Conservation (phyloP, 1,140 invertebrate genomes). For the Lysiphlebus fabarum region DNA sequence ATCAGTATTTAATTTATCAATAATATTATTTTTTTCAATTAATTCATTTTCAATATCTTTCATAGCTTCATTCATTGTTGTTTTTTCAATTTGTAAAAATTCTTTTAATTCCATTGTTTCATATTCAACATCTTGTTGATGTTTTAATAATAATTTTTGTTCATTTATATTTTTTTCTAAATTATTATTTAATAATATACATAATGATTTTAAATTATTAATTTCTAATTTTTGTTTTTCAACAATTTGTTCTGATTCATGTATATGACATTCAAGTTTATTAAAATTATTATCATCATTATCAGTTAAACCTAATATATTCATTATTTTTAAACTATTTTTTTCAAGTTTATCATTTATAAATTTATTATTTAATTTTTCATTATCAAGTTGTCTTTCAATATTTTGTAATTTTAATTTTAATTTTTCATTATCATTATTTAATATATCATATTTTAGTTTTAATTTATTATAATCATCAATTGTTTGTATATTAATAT, state of each 20-base stretch:
- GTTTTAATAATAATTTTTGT: constrained; percentile 65
- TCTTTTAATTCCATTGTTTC: constrained; percentile 73
- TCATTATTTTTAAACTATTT: constrained; percentile 68
- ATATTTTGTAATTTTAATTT: constrained; percentile 42
- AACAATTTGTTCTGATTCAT: constrained; percentile 70
- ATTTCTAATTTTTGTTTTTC: constrained; percentile 74
- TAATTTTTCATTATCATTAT: constrained; percentile 46
- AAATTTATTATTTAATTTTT: constrained; percentile 67
- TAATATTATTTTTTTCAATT: constrained; percentile 49
- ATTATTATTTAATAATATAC: constrained; percentile 66
- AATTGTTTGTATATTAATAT: constrained; percentile 54
- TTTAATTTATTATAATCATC: constrained; percentile 54
- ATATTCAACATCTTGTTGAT: constrained; percentile 67
- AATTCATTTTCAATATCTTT: constrained; percentile 72
- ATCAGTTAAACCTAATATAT: constrained; percentile 61
- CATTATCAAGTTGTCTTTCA: constrained; percentile 57
- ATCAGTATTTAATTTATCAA: constrained; percentile 60
- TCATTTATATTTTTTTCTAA: constrained; percentile 65
- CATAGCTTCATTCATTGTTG: constrained; percentile 67
- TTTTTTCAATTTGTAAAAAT: constrained; percentile 75
- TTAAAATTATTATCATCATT: constrained; percentile 67
- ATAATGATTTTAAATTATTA: constrained; percentile 64
- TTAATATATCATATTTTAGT: constrained; percentile 29
- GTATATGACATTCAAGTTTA: constrained; percentile 71
- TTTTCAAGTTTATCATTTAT: constrained; percentile 69